Percentiles rank a stretch among this genome's conserved stretches.
phyloP scores from a whole-genome alignment of 1,140 invertebrate genomes.

The Musca vetustissima region DNA sequence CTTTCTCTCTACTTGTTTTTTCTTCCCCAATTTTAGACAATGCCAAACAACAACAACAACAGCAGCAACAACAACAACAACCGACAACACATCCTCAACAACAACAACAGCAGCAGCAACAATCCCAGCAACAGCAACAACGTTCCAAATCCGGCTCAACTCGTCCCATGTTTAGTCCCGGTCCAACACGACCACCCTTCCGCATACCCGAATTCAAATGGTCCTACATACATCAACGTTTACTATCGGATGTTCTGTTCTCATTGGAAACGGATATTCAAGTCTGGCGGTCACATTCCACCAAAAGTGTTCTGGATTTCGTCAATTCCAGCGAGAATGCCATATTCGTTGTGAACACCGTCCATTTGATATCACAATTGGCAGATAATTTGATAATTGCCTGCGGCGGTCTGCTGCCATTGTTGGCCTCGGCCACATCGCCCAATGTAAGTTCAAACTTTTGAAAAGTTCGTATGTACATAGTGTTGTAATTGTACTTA shows the following conservation, averaged over 20 bases:
- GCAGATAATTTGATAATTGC: constrained; percentile 99
- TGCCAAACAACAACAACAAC: too few relatives aligned
- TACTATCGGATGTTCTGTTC: constrained; percentile 95
- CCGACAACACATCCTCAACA: constrained; percentile 14
- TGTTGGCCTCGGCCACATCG: constrained; percentile 96
- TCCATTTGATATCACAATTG: constrained; percentile 97
- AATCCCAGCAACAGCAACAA: constrained; percentile 44
- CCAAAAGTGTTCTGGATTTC: constrained; percentile 96
- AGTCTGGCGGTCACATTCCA: constrained; percentile 86
- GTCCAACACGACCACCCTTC: constrained; percentile 93
- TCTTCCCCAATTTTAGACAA: background rate
- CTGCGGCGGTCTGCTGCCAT: constrained; percentile 93
- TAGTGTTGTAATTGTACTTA: background rate
- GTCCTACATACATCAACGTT: constrained; percentile 97
- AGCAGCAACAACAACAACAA: too few relatives aligned
- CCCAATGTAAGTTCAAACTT: constrained; percentile 81
- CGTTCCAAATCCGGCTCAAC: constrained; percentile 62
- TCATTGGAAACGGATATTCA: constrained; percentile 97
- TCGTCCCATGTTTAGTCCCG: constrained; percentile 91
- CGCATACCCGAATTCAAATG: constrained; percentile 99
- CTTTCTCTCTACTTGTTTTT: background rate
- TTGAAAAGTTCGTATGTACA: too few relatives aligned
- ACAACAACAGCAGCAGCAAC: constrained; percentile 27
- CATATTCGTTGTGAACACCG: constrained; percentile 98
- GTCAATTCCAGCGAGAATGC: constrained; percentile 97